Evolutionary conservation across 1,140 invertebrate species (phyloP).

Genomic region (Cydia fagiglandana): DNA sequence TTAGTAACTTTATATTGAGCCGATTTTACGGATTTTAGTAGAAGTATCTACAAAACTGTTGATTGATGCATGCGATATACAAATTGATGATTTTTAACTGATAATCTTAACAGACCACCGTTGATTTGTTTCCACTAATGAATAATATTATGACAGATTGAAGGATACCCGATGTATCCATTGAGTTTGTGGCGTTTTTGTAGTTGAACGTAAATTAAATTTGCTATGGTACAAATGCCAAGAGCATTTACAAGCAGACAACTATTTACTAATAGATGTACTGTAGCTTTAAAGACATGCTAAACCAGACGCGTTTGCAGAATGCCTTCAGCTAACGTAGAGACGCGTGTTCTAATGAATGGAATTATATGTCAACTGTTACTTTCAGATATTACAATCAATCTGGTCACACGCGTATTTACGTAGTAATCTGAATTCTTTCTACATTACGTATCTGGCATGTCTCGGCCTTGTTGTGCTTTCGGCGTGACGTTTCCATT

Average conservation of each 20-base stretch:
- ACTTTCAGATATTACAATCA: no score
- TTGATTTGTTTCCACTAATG: conserved; percentile 11
- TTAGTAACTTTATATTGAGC: conserved; percentile 39
- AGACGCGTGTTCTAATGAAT: no score
- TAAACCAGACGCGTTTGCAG: no score
- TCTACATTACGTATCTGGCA: no score
- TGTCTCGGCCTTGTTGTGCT: not conserved
- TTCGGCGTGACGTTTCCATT: not conserved
- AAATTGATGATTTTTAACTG: not conserved
- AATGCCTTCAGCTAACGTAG: no score
- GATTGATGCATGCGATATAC: conserved; percentile 35
- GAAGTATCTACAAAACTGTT: conserved; percentile 53
- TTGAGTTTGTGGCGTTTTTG: not conserved
- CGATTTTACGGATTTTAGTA: conserved; percentile 45
- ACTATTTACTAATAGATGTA: not conserved
- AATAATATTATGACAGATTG: conserved; percentile 12
- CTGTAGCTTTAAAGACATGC: not conserved
- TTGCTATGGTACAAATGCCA: not conserved
- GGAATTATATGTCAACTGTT: no score
- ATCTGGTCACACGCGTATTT: no score
- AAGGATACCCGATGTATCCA: not conserved
- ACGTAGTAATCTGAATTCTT: no score
- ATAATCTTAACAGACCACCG: conserved; percentile 9
- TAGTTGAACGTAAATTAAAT: not conserved
- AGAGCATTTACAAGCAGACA: not conserved